These are phyloP conservation scores for Microcebus lehilahytsara DNA, from an alignment of 2,113 vertebrate species.

Conservation along the genomic window DNA sequence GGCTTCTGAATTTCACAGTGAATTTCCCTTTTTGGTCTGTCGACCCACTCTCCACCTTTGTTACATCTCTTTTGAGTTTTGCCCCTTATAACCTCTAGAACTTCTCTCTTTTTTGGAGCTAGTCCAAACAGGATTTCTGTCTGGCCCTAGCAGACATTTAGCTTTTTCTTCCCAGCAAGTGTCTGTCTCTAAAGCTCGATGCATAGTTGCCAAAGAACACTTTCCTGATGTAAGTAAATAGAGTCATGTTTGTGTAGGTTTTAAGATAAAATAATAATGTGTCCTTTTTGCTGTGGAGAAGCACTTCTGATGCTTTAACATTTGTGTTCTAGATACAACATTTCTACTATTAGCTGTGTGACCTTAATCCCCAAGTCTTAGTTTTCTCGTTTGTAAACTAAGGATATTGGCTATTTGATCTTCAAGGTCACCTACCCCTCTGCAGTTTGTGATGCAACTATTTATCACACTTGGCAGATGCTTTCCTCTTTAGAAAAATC, in stretches of 20 bases:
- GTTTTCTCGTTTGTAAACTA: conserved; percentile 28
- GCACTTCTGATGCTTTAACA: background rate
- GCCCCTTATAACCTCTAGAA: background rate
- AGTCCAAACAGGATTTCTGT: background rate
- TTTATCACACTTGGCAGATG: background rate
- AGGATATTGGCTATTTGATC: conserved; percentile 1
- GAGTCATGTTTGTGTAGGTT: background rate
- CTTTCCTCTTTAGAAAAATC: background rate
- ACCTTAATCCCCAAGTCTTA: background rate
- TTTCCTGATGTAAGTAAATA: background rate
- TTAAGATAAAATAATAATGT: background rate
- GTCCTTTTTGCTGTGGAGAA: background rate
- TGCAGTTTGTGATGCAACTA: background rate
- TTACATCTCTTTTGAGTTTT: background rate
- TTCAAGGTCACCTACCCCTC: background rate
- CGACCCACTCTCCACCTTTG: background rate
- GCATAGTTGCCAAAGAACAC: background rate
- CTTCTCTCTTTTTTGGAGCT: background rate
- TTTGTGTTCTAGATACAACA: background rate
- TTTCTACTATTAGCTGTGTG: background rate
- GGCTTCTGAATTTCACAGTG: background rate
- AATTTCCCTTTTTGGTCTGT: background rate
- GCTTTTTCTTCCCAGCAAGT: background rate
- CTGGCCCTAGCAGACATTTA: background rate
- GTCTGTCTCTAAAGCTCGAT: background rate